Base-by-base conservation (phyloP, 2,888 invertebrate genomes). In the Lymantria dispar region DNA sequence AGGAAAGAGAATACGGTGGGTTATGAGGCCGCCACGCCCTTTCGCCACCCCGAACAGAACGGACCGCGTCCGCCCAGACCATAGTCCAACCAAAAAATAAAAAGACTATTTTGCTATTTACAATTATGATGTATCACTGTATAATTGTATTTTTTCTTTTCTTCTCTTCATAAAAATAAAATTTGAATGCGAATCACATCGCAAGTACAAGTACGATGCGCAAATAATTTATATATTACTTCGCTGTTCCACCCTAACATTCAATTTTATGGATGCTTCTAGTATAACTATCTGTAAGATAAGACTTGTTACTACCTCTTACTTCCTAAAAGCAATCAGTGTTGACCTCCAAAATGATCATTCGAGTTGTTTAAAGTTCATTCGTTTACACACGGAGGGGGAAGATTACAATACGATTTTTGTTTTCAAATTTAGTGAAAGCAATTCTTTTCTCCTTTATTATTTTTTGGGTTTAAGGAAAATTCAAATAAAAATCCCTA, bases 241-340 rank as follows among this genome's bases (percentile, higher is more conserved):
- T 45, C 59, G 43, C 48, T 2, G 22, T 43, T 38, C 50, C 42
- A 39, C 45, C 36, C 44, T 40, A 38, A 45, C 54, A 55, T 65
- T 57, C 47, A 12, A 63, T 65, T 60, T 61, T 63, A 65, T 65
- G 48, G 40, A 44, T 14, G 43, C 46, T 22, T 43, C 39, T 58
- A 49, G 52, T 60, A 43, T 53, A 58, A 51, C 46, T 55, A 49
- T 14, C 48, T 58, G 50, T 46, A 22, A 42, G 61, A 57, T 63
- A 54, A 65, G 61, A 54, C 13, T 45, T 52, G 50, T 52, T 50
- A 60, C 53, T 48, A 43, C 52, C 51, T 61, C 51, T 50, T 56
- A 62, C 51, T 56, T 55, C 58, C 62, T 56, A 62, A 66, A 58
- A 68, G 60, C 62, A 72, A 72, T 73, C 69, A 68, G 62, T 59